A percentile compares a stretch with the other conserved stretches of the same genome.
Evolutionary conservation across 2,888 invertebrate species (phyloP).

Genomic region (Morpho helenor): DNA sequence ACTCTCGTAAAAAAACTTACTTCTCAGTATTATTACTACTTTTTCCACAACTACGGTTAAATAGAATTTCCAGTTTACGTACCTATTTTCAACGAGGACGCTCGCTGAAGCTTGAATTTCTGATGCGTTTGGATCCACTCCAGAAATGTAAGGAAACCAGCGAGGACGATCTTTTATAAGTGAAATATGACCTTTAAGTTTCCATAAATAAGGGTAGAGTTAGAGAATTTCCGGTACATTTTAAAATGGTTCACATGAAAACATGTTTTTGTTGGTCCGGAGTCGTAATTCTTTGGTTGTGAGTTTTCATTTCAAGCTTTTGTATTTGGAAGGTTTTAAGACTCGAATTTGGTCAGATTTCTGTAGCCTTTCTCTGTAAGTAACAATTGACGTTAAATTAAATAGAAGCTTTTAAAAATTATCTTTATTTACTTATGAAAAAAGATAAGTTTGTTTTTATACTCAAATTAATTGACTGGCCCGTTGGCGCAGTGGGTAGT

Average conservation of each 20-base stretch:
- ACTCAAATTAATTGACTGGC: too few relatives aligned
- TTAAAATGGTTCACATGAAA: constrained; percentile 10
- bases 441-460: too few relatives aligned
- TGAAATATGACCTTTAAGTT: constrained; percentile 4
- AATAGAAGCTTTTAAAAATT: too few relatives aligned
- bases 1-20: too few relatives aligned
- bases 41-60: not conserved
- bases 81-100: constrained; percentile 29
- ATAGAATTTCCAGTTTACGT: constrained; percentile 15
- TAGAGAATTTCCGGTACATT: constrained; percentile 4
- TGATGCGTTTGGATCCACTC: constrained; percentile 37
- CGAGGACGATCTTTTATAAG: constrained; percentile 9
- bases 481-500: too few relatives aligned
- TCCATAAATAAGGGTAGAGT: constrained; percentile 5
- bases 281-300: constrained; percentile 27
- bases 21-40: too few relatives aligned
- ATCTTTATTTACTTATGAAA: too few relatives aligned
- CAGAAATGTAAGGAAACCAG: constrained; percentile 29
- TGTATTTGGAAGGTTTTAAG: not conserved
- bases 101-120: constrained; percentile 33
- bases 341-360: too few relatives aligned
- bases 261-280: constrained; percentile 1
- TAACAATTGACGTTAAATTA: too few relatives aligned
- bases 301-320: not conserved
- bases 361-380: too few relatives aligned